phyloP scores from a whole-genome alignment of 2,888 invertebrate genomes.

The Rotaria sp. region DNA sequence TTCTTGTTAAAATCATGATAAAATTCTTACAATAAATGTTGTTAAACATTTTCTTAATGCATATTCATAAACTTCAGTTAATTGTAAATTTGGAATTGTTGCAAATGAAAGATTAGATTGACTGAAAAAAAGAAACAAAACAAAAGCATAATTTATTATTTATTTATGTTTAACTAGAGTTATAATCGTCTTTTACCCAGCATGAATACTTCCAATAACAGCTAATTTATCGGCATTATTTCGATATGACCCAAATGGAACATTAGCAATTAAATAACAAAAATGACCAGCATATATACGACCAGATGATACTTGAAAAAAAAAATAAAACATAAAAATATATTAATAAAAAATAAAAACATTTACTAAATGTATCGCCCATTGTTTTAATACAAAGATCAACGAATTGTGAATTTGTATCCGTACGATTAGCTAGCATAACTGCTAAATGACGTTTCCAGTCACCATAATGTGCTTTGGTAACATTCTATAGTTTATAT shows the following conservation, averaged over 20 bases:
- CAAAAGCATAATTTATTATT: too few species aligned
- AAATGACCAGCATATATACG: conserved; percentile 84
- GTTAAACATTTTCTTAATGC: conserved; percentile 56
- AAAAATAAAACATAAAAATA: neutral
- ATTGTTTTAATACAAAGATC: conserved; percentile 61
- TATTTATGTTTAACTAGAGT: too few species aligned
- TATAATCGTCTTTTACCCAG: conserved; percentile 45
- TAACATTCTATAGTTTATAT: conserved; percentile 50
- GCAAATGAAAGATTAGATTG: conserved; percentile 59
- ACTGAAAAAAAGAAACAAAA: conserved; percentile 41
- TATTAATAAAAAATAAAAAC: neutral
- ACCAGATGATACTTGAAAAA: conserved; percentile 61
- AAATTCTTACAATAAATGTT: conserved; percentile 12
- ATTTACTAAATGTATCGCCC: conserved; percentile 59
- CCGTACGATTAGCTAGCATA: conserved; percentile 71
- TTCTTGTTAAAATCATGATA: too few species aligned
- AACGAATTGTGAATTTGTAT: conserved; percentile 58
- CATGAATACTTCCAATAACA: conserved; percentile 69
- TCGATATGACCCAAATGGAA: conserved; percentile 61
- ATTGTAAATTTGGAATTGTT: conserved; percentile 75
- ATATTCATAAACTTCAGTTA: conserved; percentile 90
- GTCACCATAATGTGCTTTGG: conserved; percentile 63
- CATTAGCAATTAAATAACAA: conserved; percentile 81
- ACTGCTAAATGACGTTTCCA: conserved; percentile 95
- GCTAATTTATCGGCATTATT: conserved; percentile 65